Evolutionary conservation across 2,888 invertebrate genomes (phyloP).

Genomic region (Morpho achilles): DNA sequence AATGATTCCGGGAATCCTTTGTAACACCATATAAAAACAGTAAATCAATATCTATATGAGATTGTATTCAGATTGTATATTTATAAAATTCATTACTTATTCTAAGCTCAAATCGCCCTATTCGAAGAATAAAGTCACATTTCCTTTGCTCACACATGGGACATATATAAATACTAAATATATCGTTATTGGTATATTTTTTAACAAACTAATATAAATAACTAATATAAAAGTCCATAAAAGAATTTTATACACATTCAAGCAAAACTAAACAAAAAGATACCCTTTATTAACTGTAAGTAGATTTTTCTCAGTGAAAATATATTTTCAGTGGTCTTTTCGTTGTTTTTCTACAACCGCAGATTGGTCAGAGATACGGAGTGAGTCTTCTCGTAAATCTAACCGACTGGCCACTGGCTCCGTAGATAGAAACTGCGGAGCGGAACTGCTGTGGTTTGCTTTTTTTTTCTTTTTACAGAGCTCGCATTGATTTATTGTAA

Average conservation of each 20-base stretch:
- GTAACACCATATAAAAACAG: too few relatives aligned
- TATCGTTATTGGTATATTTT: too few relatives aligned
- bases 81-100: too few relatives aligned
- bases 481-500: conserved; percentile 48
- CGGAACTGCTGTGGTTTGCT: conserved; percentile 35
- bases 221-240: too few relatives aligned
- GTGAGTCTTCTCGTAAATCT: conserved; percentile 58
- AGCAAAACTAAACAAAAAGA: neutral
- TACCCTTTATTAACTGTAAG: neutral
- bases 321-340: conserved; percentile 22
- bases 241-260: neutral
- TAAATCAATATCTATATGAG: too few relatives aligned
- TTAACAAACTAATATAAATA: too few relatives aligned
- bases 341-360: conserved; percentile 23
- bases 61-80: too few relatives aligned
- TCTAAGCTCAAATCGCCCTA: too few relatives aligned
- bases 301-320: conserved; percentile 18
- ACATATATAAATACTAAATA: too few relatives aligned
- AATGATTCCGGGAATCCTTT: too few relatives aligned
- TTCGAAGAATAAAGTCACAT: too few relatives aligned
- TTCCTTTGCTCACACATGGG: too few relatives aligned
- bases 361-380: conserved; percentile 40
- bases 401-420: conserved; percentile 36
- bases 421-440: conserved; percentile 32
- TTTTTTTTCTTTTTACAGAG: conserved; percentile 38